phyloP scores from a whole-genome alignment of 2,888 invertebrate genomes.

The Autographa gamma region DNA sequence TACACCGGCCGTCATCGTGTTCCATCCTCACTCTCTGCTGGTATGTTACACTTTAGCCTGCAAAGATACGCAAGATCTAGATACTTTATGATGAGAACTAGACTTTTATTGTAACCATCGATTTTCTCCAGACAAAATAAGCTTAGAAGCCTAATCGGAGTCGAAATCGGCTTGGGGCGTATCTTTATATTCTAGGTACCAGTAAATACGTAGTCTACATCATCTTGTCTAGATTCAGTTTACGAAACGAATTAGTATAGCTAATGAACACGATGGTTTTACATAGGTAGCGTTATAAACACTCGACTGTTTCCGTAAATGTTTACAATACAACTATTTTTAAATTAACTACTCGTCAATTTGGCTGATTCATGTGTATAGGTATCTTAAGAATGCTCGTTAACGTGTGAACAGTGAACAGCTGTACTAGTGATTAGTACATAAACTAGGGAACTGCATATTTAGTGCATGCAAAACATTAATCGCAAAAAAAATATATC shows the following conservation, averaged over 20 bases:
- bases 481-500: not conserved
- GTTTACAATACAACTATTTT: conserved; percentile 29
- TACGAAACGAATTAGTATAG: not conserved
- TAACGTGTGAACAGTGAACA: not conserved
- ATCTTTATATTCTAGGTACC: no score
- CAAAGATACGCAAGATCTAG: not conserved
- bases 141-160: not conserved
- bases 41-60: conserved; percentile 60
- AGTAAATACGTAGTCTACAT: not conserved
- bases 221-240: not conserved
- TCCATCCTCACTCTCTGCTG: conserved; percentile 91
- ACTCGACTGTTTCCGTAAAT: not conserved
- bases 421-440: not conserved
- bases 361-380: conserved; percentile 2
- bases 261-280: not conserved
- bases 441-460: not conserved
- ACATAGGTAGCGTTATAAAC: not conserved
- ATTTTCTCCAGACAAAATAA: no score
- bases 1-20: conserved; percentile 92
- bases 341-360: conserved; percentile 4
- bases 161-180: no score
- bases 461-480: not conserved
- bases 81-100: not conserved
- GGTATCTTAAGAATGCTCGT: not conserved
- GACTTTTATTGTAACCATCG: no score